Evolutionary conservation across 2,113 vertebrate species (phyloP).

Genomic region (Speoplatyrhinus poulsoni): DNA sequence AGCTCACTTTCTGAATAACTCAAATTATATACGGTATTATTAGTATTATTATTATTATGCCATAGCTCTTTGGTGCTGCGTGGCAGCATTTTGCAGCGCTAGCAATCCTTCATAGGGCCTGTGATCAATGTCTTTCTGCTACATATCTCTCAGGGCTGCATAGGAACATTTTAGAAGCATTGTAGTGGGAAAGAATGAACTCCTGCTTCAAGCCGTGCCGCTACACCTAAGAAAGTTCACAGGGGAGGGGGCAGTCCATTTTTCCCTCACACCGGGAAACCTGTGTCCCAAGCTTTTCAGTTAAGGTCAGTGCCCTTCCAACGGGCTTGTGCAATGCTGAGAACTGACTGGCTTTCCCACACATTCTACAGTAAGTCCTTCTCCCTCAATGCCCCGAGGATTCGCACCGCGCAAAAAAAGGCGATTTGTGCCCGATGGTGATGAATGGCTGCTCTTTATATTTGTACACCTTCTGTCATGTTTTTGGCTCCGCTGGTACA

Average conservation of each 20-base stretch:
- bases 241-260: neutral
- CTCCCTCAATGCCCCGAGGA: too few relatives aligned
- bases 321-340: neutral
- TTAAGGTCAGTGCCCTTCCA: constrained; percentile 28
- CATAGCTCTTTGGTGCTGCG: neutral
- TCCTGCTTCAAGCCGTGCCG: neutral
- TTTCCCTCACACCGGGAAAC: constrained; percentile 15
- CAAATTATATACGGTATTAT: neutral
- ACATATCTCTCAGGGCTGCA: neutral
- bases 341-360: neutral
- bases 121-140: neutral
- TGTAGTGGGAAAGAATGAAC: neutral
- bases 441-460: neutral
- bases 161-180: neutral
- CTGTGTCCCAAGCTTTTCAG: constrained; percentile 20
- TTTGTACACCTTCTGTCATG: neutral
- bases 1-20: neutral
- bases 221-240: constrained; percentile 14
- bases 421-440: neutral
- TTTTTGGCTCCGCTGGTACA: neutral
- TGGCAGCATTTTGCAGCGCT: neutral
- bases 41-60: neutral
- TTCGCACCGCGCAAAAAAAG: neutral
- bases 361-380: too few relatives aligned
- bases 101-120: neutral